These are phyloP conservation scores for Myotis lucifugus DNA, from an alignment of 2,113 vertebrate species.

Conservation along the genomic window DNA sequence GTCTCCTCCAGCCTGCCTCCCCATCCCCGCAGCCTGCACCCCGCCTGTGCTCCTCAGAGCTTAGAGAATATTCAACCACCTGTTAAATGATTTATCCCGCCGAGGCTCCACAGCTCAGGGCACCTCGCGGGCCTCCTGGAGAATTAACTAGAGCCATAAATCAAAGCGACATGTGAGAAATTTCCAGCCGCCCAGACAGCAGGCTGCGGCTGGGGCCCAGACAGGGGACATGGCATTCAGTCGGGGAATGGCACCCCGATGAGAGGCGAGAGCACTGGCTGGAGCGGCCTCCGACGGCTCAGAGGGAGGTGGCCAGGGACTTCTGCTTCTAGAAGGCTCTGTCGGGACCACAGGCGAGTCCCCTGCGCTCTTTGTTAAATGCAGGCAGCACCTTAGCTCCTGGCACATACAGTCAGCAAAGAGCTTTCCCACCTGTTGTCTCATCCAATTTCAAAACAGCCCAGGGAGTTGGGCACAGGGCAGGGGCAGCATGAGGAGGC, in stretches of 20 bases:
- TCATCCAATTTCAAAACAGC: not conserved
- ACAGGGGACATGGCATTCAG: constrained; percentile 55
- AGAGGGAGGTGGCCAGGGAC: not conserved
- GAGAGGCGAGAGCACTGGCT: not conserved
- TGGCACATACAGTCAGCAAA: rapidly evolving
- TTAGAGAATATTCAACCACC: constrained; percentile 85
- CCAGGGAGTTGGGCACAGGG: rapidly evolving
- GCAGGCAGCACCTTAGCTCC: not conserved
- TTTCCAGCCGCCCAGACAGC: constrained; percentile 78
- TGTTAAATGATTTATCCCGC: constrained; percentile 88
- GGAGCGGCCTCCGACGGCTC: not conserved
- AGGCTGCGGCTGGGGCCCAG: constrained; percentile 59
- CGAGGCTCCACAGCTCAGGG: constrained; percentile 76
- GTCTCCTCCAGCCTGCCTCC: not conserved
- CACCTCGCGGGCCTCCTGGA: constrained; percentile 81
- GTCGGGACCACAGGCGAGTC: rapidly evolving
- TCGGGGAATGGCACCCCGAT: constrained; percentile 39
- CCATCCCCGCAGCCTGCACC: not conserved
- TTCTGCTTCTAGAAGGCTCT: not conserved
- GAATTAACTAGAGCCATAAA: constrained; percentile 88
- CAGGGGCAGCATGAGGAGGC: not conserved
- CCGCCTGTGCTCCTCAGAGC: constrained; percentile 76
- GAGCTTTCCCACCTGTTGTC: not conserved
- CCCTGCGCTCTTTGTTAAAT: not conserved
- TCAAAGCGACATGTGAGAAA: constrained; percentile 85